Percentiles rank a stretch among this genome's conserved stretches.
These are phyloP conservation scores for Yponomeuta plumbellus DNA, from an alignment of 2,888 invertebrate genomes.

Conservation along the genomic window DNA sequence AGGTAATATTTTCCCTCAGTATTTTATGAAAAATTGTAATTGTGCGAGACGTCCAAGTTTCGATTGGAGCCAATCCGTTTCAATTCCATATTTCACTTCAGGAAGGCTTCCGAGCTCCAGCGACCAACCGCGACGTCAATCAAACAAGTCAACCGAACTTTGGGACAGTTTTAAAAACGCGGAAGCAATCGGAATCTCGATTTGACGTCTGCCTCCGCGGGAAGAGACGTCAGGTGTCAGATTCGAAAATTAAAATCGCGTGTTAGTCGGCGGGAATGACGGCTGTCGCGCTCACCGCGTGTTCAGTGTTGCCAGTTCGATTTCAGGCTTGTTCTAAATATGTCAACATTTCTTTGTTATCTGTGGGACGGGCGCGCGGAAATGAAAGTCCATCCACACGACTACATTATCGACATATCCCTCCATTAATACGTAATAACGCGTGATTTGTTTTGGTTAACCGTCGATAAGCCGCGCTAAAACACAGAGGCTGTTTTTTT, in stretches of 20 bases:
- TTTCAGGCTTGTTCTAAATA: slow-evolving; percentile 77
- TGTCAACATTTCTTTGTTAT: slow-evolving; percentile 75
- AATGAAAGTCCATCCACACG: slow-evolving; percentile 71
- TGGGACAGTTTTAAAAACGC: slow-evolving; percentile 48
- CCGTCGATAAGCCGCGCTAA: background rate
- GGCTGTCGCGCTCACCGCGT: slow-evolving; percentile 56
- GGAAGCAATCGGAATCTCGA: slow-evolving; percentile 50
- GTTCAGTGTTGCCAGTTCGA: slow-evolving; percentile 49
- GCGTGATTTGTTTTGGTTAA: slow-evolving; percentile 14
- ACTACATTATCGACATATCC: slow-evolving; percentile 60
- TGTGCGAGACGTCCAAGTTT: slow-evolving; percentile 37
- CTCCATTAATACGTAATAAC: slow-evolving; percentile 48
- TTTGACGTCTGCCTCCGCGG: slow-evolving; percentile 54
- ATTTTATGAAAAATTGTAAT: slow-evolving; percentile 1
- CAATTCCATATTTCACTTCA: slow-evolving; percentile 39
- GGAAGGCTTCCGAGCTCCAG: slow-evolving; percentile 27
- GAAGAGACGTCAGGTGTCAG: slow-evolving; percentile 56
- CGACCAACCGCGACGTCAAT: slow-evolving; percentile 48
- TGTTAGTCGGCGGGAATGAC: slow-evolving; percentile 57
- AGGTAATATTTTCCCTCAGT: background rate
- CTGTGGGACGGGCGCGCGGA: slow-evolving; percentile 66
- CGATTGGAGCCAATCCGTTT: slow-evolving; percentile 56
- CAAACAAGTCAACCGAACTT: slow-evolving; percentile 39
- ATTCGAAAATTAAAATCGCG: slow-evolving; percentile 73
- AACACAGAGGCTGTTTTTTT: background rate